Base-by-base conservation (phyloP, 2,888 invertebrate species). In the Choristoneura rosaceana region DNA sequence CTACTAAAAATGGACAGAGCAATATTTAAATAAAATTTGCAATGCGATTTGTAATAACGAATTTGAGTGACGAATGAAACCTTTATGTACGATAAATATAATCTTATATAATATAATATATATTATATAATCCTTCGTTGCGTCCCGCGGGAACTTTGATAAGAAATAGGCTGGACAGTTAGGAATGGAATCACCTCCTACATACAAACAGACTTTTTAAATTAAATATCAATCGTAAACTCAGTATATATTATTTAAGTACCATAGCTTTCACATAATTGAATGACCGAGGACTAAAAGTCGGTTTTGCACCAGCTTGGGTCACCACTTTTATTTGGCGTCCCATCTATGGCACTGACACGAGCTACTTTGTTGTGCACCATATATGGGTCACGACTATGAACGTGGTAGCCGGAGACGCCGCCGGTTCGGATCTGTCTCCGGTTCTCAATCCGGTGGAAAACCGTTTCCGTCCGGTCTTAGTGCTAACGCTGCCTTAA, bases 401-500 rank as follows among this genome's bases (percentile, higher is more conserved):
- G 47, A 38, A 38, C 38, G 38, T 38, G 4, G 4, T 38, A 38
- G 52, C 17, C 17, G 52, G 17, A 52, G 15, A 8, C 15, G 17
- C 52, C 15, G 25, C 52, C 3, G 50, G 50, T 50, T 50, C 25
- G 55, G 55, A 12, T 15, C 47, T 4, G 47, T 14, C 47, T 14
- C 47, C 47, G 47, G 47, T 47, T 47, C 8, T 47, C 43, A 43
- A 12, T 43, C 47, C 47, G 47, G 47, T n/a, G 14, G n/a, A 14
- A 47, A 47, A n/a, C 47, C 47, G n/a, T 12, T 45, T 25, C 25
- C 25, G 38, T 47, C 47, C 47, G n/a, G 47, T 47, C 47, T 47
- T 47, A 43, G 47, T 47, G 83, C 84, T 88, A 86, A 85, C 73
- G 80, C 60, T 73, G 87, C 86, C 85, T 89, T 87, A 86, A 81